A percentile compares a stretch with the other conserved stretches of the same genome.
Conservation (phyloP, 1,140 invertebrate species). For the Papilio xuthus region DNA sequence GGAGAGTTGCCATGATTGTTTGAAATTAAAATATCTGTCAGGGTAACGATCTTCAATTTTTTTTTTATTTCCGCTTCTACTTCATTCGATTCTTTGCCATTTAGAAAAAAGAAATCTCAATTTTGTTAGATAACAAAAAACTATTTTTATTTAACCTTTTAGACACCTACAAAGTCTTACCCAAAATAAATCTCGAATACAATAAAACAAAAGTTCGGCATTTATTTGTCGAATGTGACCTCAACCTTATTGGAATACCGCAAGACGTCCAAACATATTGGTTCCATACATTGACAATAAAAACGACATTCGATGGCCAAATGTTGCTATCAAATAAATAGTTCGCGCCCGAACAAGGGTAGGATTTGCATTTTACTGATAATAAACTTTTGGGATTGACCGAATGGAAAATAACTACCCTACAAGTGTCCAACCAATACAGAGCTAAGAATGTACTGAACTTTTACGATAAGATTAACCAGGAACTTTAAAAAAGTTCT, state of each 20-base stretch:
- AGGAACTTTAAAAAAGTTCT: too few relatives aligned
- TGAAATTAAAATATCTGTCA: not conserved
- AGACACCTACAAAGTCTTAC: not conserved
- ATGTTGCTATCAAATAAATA: slow-evolving; percentile 19
- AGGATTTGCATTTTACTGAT: slow-evolving; percentile 28
- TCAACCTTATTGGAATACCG: slow-evolving; percentile 23
- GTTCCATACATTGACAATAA: slow-evolving; percentile 20
- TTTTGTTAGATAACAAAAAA: not conserved
- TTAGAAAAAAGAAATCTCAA: not conserved
- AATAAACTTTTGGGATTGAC: not conserved
- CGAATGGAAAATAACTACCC: slow-evolving; percentile 8
- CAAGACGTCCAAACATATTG: slow-evolving; percentile 32
- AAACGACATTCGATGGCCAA: slow-evolving; percentile 27
- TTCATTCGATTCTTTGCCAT: too few relatives aligned
- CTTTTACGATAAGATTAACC: not conserved
- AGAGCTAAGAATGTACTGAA: not conserved
- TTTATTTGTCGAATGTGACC: not conserved
- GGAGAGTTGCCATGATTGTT: not conserved
- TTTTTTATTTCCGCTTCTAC: not conserved
- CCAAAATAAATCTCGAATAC: slow-evolving; percentile 16
- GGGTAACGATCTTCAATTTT: not conserved
- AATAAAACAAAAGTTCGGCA: slow-evolving; percentile 27
- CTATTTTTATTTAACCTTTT: not conserved
- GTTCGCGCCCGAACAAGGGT: slow-evolving; percentile 27
- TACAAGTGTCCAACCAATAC: not conserved